A percentile compares a stretch with the other conserved stretches of the same genome.
Conservation (phyloP, 2,888 invertebrate species). For the Pammene fasciana region DNA sequence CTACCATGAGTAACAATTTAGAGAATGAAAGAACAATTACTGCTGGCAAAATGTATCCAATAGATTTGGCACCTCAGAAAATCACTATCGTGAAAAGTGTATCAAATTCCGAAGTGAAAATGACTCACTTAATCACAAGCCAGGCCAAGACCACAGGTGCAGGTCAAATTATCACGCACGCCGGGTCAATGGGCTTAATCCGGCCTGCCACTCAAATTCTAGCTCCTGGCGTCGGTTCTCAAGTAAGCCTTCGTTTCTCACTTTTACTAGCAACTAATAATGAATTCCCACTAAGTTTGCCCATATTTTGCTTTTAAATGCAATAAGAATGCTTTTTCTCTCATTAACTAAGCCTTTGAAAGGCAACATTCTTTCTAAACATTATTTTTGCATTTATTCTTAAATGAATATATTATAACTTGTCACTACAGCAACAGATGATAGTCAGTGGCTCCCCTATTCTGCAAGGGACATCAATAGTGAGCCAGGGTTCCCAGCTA, state of each 20-base stretch:
- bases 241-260: slow-evolving; percentile 57
- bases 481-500: slow-evolving; percentile 73
- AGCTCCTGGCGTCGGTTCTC: slow-evolving; percentile 72
- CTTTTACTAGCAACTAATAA: not conserved
- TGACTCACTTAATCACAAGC: slow-evolving; percentile 75
- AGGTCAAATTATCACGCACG: slow-evolving; percentile 71
- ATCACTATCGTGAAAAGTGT: slow-evolving; percentile 79
- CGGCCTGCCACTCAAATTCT: slow-evolving; percentile 78
- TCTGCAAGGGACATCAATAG: slow-evolving; percentile 74
- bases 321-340: not conserved
- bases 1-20: slow-evolving; percentile 77
- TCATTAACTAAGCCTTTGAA: not conserved
- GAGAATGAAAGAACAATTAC: slow-evolving; percentile 83
- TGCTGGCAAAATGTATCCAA: slow-evolving; percentile 82
- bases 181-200: slow-evolving; percentile 71
- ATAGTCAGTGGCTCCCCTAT: slow-evolving; percentile 74
- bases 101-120: slow-evolving; percentile 75
- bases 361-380: not conserved
- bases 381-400: not conserved
- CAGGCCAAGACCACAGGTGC: slow-evolving; percentile 68
- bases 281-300: not conserved
- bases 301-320: not conserved
- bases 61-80: slow-evolving; percentile 81
- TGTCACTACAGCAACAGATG: slow-evolving; percentile 73
- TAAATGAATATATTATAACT: not conserved